phyloP scores from a whole-genome alignment of 2,888 invertebrate species.

The Dilophus febrilis region DNA sequence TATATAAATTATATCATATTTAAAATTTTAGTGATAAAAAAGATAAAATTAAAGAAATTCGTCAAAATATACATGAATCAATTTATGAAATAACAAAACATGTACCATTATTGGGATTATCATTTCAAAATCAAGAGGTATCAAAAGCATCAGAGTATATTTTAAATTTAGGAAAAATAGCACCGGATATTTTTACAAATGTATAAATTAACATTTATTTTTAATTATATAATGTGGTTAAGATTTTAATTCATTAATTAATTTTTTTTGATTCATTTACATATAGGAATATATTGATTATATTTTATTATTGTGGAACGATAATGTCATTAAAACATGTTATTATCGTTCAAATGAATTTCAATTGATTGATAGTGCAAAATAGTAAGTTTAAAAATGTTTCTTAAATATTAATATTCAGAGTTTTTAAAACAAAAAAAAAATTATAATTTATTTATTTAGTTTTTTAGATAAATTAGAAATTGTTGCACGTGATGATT shows the following conservation, averaged over 20 bases:
- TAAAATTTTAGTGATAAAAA: constrained; percentile 40
- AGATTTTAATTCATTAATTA: neutral
- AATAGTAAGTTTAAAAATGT: constrained; percentile 49
- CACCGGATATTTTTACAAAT: constrained; percentile 37
- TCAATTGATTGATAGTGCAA: constrained; percentile 63
- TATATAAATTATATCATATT: neutral
- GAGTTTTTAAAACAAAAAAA: neutral
- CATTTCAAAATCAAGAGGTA: constrained; percentile 30
- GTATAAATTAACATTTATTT: constrained; percentile 27
- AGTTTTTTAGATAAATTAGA: constrained; percentile 61
- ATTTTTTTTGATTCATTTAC: neutral
- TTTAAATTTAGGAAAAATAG: constrained; percentile 33
- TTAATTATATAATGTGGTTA: neutral
- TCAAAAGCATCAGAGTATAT: constrained; percentile 31
- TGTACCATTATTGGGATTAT: constrained; percentile 37
- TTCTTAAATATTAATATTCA: neutral
- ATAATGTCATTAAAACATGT: constrained; percentile 50
- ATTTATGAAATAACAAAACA: constrained; percentile 46
- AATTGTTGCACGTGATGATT: constrained; percentile 42
- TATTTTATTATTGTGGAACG: constrained; percentile 48
- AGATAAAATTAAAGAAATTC: constrained; percentile 48
- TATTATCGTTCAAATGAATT: constrained; percentile 57
- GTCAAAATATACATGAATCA: constrained; percentile 57
- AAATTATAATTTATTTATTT: constrained; percentile 15
- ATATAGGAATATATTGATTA: constrained; percentile 54